These are phyloP conservation scores for Lanistes nyassanus DNA, from an alignment of 1,140 invertebrate species.

Conservation along the genomic window DNA sequence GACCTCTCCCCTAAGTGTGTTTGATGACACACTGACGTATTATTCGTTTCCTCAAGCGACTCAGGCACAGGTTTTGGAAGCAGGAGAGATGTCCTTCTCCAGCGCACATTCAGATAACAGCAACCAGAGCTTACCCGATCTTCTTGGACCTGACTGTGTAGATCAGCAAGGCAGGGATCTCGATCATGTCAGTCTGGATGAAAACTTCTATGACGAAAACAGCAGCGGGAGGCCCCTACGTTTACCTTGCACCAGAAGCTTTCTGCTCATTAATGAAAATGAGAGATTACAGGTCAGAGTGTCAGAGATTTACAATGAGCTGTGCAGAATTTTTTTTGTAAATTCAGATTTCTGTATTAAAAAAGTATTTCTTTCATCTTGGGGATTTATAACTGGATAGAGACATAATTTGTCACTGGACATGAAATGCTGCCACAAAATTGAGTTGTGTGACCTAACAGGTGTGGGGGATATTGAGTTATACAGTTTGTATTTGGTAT, in stretches of 20 bases:
- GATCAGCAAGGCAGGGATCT: slow-evolving; percentile 33
- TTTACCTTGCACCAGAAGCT: slow-evolving; percentile 46
- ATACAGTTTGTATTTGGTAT: too few relatives aligned
- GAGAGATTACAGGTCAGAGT: slow-evolving; percentile 61
- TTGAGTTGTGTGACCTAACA: too few relatives aligned
- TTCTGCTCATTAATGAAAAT: slow-evolving; percentile 65
- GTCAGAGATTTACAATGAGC: too few relatives aligned
- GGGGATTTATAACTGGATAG: too few relatives aligned
- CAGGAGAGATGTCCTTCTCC: slow-evolving; percentile 39
- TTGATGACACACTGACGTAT: slow-evolving; percentile 51
- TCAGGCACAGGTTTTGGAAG: slow-evolving; percentile 6
- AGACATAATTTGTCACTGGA: too few relatives aligned
- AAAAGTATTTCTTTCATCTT: too few relatives aligned
- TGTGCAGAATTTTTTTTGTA: too few relatives aligned
- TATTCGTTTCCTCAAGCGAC: slow-evolving; percentile 53
- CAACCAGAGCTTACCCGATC: slow-evolving; percentile 46
- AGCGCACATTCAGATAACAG: slow-evolving; percentile 50
- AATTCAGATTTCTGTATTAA: too few relatives aligned
- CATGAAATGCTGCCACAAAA: too few relatives aligned
- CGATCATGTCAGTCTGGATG: slow-evolving; percentile 38
- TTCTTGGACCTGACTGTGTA: slow-evolving; percentile 37
- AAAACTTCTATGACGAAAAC: slow-evolving; percentile 13
- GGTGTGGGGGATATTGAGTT: too few relatives aligned
- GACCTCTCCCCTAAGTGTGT: slow-evolving; percentile 42
- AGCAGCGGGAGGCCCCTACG: neutral